These are phyloP conservation scores for human DNA, from an alignment of 2,113 vertebrate species.

Conservation along the genomic window GRCh38 chrX:148372501-148373000, in stretches of 20 bases:
- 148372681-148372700: not conserved
- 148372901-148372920: not conserved
- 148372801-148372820: not conserved
- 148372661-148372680: not conserved
- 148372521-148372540: not conserved
- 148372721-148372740: not conserved
- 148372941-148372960: not conserved
- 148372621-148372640: not conserved
- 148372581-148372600: not conserved
- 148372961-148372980: not conserved
- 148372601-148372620: not conserved
- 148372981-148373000: not conserved
- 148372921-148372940: not conserved
- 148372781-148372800: not conserved
- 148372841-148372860: not conserved
- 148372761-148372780: not conserved
- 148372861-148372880: not conserved
- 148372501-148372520: not conserved
- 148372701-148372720: not conserved
- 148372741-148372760: not conserved
- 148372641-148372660: not conserved
- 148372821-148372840: not conserved
- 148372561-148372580: not conserved
- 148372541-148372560: not conserved
- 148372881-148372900: not conserved